Conservation (phyloP, 2,797 vertebrate genomes). For the Morelia viridis region DNA sequence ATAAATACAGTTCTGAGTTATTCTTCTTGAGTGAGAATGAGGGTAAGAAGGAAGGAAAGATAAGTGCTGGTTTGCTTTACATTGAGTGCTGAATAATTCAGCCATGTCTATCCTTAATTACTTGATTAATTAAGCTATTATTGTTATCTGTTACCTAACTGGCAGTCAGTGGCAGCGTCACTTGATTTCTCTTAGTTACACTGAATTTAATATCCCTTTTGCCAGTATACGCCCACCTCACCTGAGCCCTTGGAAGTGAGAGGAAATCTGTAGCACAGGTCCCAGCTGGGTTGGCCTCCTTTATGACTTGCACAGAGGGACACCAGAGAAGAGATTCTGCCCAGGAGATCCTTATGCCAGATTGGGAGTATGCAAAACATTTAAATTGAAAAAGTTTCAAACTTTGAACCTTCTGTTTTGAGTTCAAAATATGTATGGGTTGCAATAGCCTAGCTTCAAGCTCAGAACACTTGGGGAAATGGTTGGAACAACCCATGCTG, state of each 20-base stretch:
- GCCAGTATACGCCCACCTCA: background rate
- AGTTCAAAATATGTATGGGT: background rate
- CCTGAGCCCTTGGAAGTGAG: background rate
- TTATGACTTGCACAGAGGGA: background rate
- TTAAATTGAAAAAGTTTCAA: background rate
- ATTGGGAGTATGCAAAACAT: background rate
- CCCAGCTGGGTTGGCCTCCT: background rate
- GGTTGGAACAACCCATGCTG: background rate
- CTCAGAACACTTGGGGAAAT: background rate
- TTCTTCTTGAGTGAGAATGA: background rate
- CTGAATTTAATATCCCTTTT: background rate
- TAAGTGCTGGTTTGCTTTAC: background rate
- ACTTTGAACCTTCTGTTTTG: background rate
- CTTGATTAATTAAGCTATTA: constrained; percentile 56
- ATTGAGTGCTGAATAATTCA: constrained; percentile 54
- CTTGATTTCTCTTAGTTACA: background rate
- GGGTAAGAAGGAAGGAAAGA: background rate
- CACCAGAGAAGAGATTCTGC: background rate
- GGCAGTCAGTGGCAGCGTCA: constrained; percentile 28
- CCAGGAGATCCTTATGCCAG: fast-evolving
- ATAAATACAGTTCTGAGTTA: background rate
- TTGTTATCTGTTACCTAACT: constrained; percentile 34
- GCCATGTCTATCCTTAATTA: constrained; percentile 44
- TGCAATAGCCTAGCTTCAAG: background rate
- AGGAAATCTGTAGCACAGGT: background rate